Percentiles rank a stretch among this genome's conserved stretches.
phyloP scores from a whole-genome alignment of 2,113 vertebrate genomes.

The Microcebus ravelobensis region DNA sequence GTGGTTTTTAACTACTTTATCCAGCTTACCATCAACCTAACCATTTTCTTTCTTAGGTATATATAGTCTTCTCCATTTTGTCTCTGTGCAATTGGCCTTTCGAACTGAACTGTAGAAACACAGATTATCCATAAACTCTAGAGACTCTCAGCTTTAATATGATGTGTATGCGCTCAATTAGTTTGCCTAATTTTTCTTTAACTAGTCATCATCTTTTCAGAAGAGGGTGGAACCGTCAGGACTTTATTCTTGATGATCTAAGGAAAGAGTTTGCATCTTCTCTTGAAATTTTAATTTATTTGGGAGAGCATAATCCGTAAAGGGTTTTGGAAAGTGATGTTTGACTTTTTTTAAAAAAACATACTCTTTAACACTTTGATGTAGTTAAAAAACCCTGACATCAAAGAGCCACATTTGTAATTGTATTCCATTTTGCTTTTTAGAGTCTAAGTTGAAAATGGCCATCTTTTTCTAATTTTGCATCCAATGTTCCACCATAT shows the following conservation, averaged over 20 bases:
- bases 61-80: not conserved
- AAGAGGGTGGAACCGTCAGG: not conserved
- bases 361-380: not conserved
- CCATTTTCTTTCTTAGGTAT: not conserved
- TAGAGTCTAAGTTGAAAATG: not conserved
- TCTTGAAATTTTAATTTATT: constrained; percentile 22
- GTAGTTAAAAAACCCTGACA: not conserved
- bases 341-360: not conserved
- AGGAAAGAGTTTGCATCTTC: not conserved
- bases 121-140: not conserved
- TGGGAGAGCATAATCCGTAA: not conserved
- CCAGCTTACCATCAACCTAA: not conserved
- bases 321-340: not conserved
- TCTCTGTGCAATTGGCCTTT: not conserved
- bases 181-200: constrained; percentile 21
- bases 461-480: not conserved
- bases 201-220: not conserved
- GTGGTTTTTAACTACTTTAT: not conserved
- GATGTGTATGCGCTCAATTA: not conserved
- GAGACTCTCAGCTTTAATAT: not conserved
- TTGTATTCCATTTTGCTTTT: not conserved
- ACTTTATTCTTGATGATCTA: not conserved
- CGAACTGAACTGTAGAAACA: not conserved
- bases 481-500: not conserved
- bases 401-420: not conserved